These are phyloP conservation scores for Heterochromis multidens DNA, from an alignment of 2,113 vertebrate genomes.

Conservation along the genomic window DNA sequence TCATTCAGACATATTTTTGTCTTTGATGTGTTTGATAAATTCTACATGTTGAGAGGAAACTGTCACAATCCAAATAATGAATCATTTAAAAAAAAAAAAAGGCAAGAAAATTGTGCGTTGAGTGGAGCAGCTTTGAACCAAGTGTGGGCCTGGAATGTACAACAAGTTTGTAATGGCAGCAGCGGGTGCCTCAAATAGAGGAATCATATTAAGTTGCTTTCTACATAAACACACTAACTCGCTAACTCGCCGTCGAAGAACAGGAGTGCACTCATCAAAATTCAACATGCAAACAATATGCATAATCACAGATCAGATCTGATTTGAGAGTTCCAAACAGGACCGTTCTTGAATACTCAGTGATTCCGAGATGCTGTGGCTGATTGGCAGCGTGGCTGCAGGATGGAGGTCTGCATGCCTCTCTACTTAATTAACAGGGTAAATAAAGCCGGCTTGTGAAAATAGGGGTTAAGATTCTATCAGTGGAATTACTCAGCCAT, in stretches of 20 bases:
- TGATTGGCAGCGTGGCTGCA: slow-evolving; percentile 26
- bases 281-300: slow-evolving; percentile 35
- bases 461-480: slow-evolving; percentile 69
- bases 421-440: slow-evolving; percentile 59
- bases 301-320: slow-evolving; percentile 31
- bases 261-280: slow-evolving; percentile 8
- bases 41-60: slow-evolving; percentile 25
- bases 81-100: background rate
- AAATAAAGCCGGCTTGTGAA: slow-evolving; percentile 61
- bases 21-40: slow-evolving; percentile 61
- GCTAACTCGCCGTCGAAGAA: background rate
- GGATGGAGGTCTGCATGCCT: slow-evolving; percentile 6
- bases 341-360: slow-evolving; percentile 27
- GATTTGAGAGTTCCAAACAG: slow-evolving; percentile 33
- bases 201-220: background rate
- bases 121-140: slow-evolving; percentile 28
- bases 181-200: background rate
- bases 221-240: background rate
- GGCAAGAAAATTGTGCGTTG: background rate
- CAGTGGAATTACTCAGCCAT: slow-evolving; percentile 61
- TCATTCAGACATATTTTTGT: slow-evolving; percentile 47
- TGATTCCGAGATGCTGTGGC: slow-evolving; percentile 6
- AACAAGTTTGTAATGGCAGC: background rate
- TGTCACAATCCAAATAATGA: slow-evolving; percentile 53
- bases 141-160: background rate